Evolutionary conservation across 2,888 invertebrate species (phyloP), one percentile per base, ranked within the genome.

Genomic region (Mechanitis mazaeus): DNA sequence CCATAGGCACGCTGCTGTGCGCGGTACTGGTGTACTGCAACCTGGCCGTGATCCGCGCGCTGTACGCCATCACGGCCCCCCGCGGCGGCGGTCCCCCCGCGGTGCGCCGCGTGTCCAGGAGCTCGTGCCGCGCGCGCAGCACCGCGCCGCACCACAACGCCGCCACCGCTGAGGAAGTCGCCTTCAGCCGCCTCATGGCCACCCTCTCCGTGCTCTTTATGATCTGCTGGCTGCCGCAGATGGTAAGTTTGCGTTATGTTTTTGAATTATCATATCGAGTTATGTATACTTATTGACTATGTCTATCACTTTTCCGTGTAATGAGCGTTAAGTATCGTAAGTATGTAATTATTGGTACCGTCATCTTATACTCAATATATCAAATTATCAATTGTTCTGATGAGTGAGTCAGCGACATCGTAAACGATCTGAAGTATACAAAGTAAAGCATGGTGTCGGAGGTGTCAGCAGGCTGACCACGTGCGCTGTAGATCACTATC

Each of bases 201-300:
- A 92, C 94, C 58, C 92, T 97, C 53, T 95, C 96, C 68, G 92
- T 96, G 68, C 93, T 95, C 38, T 96, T 96, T 80, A 94, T 96
- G 75, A 85, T 94, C 54, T 96, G 96, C 84, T 97, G 96, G 96
- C 91, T 95, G 86, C 96, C 96, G 33, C 96, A 96, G 84, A 94
- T 96, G 94, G 96, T 96, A 77, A 91, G 90, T 67, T 56, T n/a
- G 12, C 12, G 7, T 50, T 33, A 11, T 9, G 20, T 42, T 50
- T 53, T 33, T 12, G 59, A 4, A 11, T 3, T 4, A 20, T 20
- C 20, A 20, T 20, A 20, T 20, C 20, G 20, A 20, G 20, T 20
- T 20, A 20, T 20, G 20, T 20, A 20, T 20, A 20, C 20, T 20
- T 20, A 20, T 20, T 20, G 20, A 20, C 20, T 20, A 20, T 20